Percentiles rank a stretch among this genome's conserved stretches.
Conservation (phyloP, 2,888 invertebrate genomes). For the Himalopsyche japonica region DNA sequence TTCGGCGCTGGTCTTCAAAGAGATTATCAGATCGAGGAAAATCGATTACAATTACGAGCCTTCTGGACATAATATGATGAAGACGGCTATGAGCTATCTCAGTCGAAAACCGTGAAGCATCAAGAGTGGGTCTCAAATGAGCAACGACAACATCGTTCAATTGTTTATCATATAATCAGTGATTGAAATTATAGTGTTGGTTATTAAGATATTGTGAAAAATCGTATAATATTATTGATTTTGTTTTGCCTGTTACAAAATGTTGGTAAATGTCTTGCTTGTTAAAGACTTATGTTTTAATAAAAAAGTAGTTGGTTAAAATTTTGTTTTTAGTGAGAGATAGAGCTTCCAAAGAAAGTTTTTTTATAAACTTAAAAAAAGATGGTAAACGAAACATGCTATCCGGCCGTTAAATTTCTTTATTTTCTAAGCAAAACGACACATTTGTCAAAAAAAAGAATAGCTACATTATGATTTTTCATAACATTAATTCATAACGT, state of each 20-base stretch:
- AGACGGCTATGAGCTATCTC: neutral
- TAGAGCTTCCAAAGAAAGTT: too few species aligned
- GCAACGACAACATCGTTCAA: neutral
- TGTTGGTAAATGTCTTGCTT: neutral
- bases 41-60: neutral
- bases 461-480: too few species aligned
- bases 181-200: neutral
- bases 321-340: too few species aligned
- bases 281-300: neutral
- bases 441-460: too few species aligned
- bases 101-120: neutral
- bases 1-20: constrained; percentile 60
- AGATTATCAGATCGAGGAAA: constrained; percentile 47
- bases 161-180: neutral
- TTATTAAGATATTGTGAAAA: neutral
- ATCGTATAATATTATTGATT: neutral
- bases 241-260: neutral
- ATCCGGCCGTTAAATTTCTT: too few species aligned
- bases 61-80: neutral
- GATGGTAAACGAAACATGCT: too few species aligned
- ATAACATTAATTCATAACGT: too few species aligned
- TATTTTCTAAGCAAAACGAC: too few species aligned
- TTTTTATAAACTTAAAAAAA: too few species aligned
- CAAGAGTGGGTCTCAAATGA: neutral
- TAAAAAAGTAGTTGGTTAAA: too few species aligned